These are phyloP conservation scores for Eustalomyia histrio DNA, from an alignment of 2,888 invertebrate genomes.

Conservation along the genomic window DNA sequence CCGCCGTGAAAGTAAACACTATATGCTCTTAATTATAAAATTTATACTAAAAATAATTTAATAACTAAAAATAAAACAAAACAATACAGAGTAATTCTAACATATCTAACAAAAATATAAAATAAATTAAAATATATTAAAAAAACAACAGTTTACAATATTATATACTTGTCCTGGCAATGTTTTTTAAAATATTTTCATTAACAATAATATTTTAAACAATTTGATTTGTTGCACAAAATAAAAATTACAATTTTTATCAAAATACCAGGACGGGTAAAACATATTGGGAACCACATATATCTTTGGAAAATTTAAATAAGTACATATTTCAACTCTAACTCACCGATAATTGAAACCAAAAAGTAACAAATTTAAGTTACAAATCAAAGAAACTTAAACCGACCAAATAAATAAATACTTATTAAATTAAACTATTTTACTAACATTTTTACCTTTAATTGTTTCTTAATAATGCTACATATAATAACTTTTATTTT, in stretches of 20 bases:
- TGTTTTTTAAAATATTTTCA: no score
- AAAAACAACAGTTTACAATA: no score
- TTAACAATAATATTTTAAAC: no score
- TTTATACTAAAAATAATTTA: no score
- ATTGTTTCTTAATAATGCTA: not conserved
- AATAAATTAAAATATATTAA: not conserved
- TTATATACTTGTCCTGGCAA: no score
- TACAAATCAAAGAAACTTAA: conserved; percentile 2
- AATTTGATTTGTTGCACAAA: no score
- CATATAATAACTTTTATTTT: not conserved
- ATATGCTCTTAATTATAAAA: no score
- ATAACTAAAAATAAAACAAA: not conserved
- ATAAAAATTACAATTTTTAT: not conserved
- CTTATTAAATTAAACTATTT: not conserved
- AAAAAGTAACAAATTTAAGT: not conserved
- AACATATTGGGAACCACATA: not conserved
- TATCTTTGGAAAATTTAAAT: not conserved
- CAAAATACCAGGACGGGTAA: not conserved
- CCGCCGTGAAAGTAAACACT: no score
- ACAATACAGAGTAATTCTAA: not conserved
- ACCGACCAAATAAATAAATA: conserved; percentile 1
- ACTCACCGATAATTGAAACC: conserved; percentile 30
- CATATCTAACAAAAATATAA: not conserved
- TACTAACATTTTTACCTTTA: not conserved
- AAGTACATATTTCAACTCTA: conserved; percentile 14